Evolutionary conservation across 2,797 vertebrate species (phyloP), one percentile per base, ranked within the genome.

Genomic region (Falco columbarius): DNA sequence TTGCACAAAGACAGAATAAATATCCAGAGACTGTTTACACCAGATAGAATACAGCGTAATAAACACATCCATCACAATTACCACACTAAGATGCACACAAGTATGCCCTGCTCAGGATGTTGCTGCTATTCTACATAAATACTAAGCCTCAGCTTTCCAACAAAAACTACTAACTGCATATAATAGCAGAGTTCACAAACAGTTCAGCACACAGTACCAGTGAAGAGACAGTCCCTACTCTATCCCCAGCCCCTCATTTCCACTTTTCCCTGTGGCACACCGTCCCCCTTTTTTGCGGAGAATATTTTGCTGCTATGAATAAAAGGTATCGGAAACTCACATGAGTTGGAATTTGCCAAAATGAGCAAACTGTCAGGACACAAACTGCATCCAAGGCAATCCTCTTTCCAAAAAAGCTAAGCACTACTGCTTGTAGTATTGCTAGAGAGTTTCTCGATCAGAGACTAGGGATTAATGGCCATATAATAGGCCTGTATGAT

Each of bases 1-100:
- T 85, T 85, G 59, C 74, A 90, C 29, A 44, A 87, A 84, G 54
- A 71, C 59, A 90, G 61, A 88, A 40, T 70, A 93, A 76, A 62
- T 47, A 93, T 14, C 16, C 21, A 65, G 23, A 11, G 34, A 73
- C 29, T 51, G 46, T 34, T 93, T 56, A 68, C 84, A 81, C 14
- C 42, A 40, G 46, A 26, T 3, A 58, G 46, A 92, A 68, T 24
- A 47, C 10, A 68, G 47, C 1, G 1, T 14, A 61, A 81, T 21
- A 58, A 81, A 34, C 10, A 44, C 55, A 81, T 61, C 26, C 56
- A 47, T 34, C 62, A 70, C 38, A 40, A 75, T n/a, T 54, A 61
- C 34, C 47, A 89, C 68, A 75, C 34, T 32, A 68, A 68, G 42
- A 86, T 9, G 20, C 36, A 81, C 36, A 52, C 24, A 36, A 46